These are phyloP conservation scores for Drosophila micromelanica DNA, from an alignment of 1,140 invertebrate genomes.

Conservation along the genomic window DNA sequence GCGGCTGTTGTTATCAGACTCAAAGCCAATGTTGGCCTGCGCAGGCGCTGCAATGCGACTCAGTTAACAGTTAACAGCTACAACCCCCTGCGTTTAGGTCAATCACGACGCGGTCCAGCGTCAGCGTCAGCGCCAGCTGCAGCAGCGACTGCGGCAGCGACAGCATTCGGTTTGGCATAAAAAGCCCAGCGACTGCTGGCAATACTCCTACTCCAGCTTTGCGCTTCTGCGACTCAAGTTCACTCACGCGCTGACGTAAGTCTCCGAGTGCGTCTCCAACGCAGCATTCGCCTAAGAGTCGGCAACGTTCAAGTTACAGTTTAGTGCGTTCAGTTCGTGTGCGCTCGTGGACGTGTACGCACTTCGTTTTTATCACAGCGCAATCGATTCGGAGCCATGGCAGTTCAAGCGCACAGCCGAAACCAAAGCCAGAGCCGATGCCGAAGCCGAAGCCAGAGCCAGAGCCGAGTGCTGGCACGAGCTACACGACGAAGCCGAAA, in stretches of 20 bases:
- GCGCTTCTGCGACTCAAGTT: constrained; percentile 68
- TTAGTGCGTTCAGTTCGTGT: constrained; percentile 56
- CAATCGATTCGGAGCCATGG: constrained; percentile 77
- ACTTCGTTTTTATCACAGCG: constrained; percentile 38
- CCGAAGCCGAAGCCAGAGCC: constrained; percentile 28
- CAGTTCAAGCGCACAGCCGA: constrained; percentile 36
- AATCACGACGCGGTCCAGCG: constrained; percentile 61
- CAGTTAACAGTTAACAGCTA: constrained; percentile 34
- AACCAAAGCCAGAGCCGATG: constrained; percentile 16
- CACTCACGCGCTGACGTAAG: constrained; percentile 46
- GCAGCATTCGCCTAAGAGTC: constrained; percentile 25
- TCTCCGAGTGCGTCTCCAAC: constrained; percentile 17
- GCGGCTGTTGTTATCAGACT: constrained; percentile 47
- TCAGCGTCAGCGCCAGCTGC: constrained; percentile 18
- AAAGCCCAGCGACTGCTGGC: constrained; percentile 63
- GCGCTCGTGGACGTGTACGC: constrained; percentile 66
- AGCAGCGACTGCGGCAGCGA: constrained; percentile 30
- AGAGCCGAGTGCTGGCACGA: constrained; percentile 16
- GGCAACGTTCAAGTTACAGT: constrained; percentile 39
- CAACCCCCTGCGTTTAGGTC: constrained; percentile 55
- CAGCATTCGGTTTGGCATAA: constrained; percentile 59
- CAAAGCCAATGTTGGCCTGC: constrained; percentile 39
- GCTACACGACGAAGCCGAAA: constrained; percentile 25
- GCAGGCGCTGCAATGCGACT: constrained; percentile 50
- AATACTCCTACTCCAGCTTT: constrained; percentile 78